Evolutionary conservation across 2,888 invertebrate species (phyloP), one percentile per base, ranked within the genome.

Genomic region (Xestobium rufovillosum): DNA sequence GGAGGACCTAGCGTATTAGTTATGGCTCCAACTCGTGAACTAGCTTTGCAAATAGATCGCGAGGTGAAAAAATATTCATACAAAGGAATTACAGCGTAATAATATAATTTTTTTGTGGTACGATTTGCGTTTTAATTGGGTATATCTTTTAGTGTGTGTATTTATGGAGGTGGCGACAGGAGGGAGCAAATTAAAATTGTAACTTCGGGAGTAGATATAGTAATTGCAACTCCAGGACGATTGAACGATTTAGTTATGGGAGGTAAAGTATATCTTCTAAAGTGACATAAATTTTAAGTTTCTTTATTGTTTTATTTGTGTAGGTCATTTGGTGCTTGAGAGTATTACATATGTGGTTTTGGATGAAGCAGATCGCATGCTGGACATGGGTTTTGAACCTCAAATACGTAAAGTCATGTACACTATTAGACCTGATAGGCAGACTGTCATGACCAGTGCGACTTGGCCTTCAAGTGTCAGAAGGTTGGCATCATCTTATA

Each of bases 401-500:
- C 87, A 80, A 73, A 97, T 96, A 45, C 76, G 86, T 25, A 85
- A 84, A 58, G 78, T 84, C 9, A 66, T 91, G 46, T 70, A 85
- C 39, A 80, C 83, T 55, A 78, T 91, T 13, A 74, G 90, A 35
- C 89, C 91, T 4, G 90, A 90, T 57, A 68, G 92, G 35, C 94
- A 96, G 61, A 91, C 91, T n/a, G 79, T 95, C 0, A 92, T 96
- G 92, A 96, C 95, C 0, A 83, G 82, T 58, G 96, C 96, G 9
- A 96, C 96, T 0, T 96, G 95, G 96, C 95, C 95, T 0, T 68
- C 74, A 34, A 87, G 83, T 26, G 94, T 96, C 1, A 74, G 91
- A 10, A 72, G 86, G 11, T 68, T 96, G 26, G 94, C 92, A 0
- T 74, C 82, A 44, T 78, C 80, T 1, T 95, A 94, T 59, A 88